A percentile compares a stretch with the other conserved stretches of the same genome.
phyloP scores from a whole-genome alignment of 1,140 invertebrate species.

The Periplaneta americana region DNA sequence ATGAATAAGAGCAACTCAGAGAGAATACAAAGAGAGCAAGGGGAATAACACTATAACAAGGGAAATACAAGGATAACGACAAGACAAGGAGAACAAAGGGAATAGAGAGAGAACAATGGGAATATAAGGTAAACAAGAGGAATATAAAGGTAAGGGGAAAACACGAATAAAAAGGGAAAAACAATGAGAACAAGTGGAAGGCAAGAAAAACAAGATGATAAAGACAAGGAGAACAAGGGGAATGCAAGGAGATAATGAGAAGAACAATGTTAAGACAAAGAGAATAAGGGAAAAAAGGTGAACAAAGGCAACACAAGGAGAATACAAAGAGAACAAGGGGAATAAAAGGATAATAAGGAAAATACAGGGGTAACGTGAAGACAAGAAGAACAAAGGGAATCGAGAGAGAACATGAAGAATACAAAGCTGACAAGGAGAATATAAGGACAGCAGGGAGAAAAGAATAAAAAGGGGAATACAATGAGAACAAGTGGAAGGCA shows the following conservation, averaged over 20 bases:
- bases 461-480: too few species aligned
- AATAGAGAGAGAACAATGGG: neutral
- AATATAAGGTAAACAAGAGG: neutral
- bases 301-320: constrained; percentile 9
- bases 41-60: too few species aligned
- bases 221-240: constrained; percentile 14
- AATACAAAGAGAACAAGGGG: constrained; percentile 17
- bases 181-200: neutral
- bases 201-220: constrained; percentile 14
- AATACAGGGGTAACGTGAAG: too few species aligned
- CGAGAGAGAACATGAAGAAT: too few species aligned
- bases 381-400: too few species aligned
- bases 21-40: neutral
- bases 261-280: constrained; percentile 14
- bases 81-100: neutral
- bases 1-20: too few species aligned
- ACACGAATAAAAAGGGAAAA: too few species aligned
- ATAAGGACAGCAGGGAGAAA: too few species aligned
- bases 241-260: constrained; percentile 13
- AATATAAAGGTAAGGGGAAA: neutral
- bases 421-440: too few species aligned
- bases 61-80: too few species aligned
- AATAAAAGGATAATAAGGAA: too few species aligned
- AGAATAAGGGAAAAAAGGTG: constrained; percentile 13
- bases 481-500: too few species aligned